Base-by-base conservation (phyloP, 2,888 invertebrate species). In the Limnephilus lunatus region DNA sequence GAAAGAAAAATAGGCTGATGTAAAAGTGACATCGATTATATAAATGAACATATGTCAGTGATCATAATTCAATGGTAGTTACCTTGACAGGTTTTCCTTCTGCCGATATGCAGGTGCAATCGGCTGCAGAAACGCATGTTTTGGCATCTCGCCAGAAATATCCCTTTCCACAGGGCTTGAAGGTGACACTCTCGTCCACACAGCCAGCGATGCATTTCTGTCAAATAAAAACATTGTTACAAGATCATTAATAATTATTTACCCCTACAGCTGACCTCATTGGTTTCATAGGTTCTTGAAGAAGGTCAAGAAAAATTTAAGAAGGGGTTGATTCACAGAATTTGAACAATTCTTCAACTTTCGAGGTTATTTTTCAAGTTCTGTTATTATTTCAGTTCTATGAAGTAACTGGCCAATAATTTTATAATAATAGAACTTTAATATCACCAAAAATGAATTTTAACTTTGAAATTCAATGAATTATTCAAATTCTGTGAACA, bases 51-150 rank as follows among this genome's bases (percentile, higher is more conserved):
- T 3, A 81, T n/a, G 30, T 81, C 81, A 30, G n/a, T 3, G 2
- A 82, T 30, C 30, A 82, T 82, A 82, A 31, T 31, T 82, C 31
- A 85, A 39, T 3, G 39, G n/a, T 85, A 11, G 32, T 94, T 94
- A 97, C 97, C 96, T 97, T 97, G 3, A 98, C 96, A 15, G 97
- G 95, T 87, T 96, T 95, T 35, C 98, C 98, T 30, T 97, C 95
- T 25, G 96, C 96, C 82, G 97, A 97, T 92, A 96, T 96, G 94
- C 99, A 99, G 19, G 98, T 97, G 94, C 99, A 99, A 94, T 98
- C 97, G 81, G 97, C 96, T 25, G 96, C 94, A 0, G 97, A 95
- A 1, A 98, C 98, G 94, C 99, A 99, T 0, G 97, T 97, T 44
- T 95, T 95, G 93, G 96, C 96, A 94, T 98, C 98, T 3, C 98